Conservation (phyloP, 2,888 invertebrate species). For the Buathra laborator region DNA sequence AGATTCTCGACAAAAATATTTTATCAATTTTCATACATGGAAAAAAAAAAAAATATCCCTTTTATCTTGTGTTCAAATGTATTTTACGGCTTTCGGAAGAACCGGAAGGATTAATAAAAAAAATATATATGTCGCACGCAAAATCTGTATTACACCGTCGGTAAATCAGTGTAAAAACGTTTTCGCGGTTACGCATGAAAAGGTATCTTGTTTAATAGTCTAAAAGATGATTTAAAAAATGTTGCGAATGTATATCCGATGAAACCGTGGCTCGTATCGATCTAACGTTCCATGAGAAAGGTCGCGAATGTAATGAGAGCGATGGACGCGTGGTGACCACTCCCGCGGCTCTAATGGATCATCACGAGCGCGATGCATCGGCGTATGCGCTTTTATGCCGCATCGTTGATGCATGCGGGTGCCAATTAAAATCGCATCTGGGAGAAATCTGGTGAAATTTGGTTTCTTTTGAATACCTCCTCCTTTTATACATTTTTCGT, state of each 20-base stretch:
- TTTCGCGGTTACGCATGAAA: no score
- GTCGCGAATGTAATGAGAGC: not conserved
- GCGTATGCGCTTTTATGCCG: constrained; percentile 9
- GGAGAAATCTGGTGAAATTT: not conserved
- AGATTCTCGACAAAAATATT: constrained; percentile 32
- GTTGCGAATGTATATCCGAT: no score
- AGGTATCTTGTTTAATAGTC: no score
- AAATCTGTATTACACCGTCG: no score
- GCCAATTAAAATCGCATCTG: constrained; percentile 49
- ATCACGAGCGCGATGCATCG: constrained; percentile 16
- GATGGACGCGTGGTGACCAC: constrained; percentile 41
- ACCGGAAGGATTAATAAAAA: no score
- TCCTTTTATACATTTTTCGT: not conserved
- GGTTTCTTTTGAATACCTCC: not conserved
- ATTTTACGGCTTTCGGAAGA: no score
- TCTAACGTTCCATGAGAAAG: constrained; percentile 14
- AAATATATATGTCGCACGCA: no score
- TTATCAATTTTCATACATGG: constrained; percentile 23
- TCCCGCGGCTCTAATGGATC: constrained; percentile 13
- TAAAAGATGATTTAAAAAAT: no score
- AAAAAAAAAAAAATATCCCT: not conserved
- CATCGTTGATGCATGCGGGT: constrained; percentile 30
- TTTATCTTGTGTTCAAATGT: not conserved
- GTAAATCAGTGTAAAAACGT: no score
- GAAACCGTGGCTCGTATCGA: constrained; percentile 30